phyloP scores from a whole-genome alignment of 2,113 vertebrate genomes.

The Corvus hawaiiensis region DNA sequence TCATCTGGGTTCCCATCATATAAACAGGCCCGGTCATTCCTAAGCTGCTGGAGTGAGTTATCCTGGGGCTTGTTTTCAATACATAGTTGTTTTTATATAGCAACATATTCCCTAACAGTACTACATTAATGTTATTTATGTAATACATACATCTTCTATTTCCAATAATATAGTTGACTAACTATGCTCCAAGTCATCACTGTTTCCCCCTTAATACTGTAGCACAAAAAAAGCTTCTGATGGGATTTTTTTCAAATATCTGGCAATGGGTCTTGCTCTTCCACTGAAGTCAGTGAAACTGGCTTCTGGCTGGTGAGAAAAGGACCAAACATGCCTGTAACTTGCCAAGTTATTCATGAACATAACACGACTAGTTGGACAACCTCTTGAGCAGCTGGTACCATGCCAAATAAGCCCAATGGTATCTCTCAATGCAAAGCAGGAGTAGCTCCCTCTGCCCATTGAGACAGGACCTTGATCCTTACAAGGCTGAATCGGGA shows the following conservation, averaged over 20 bases:
- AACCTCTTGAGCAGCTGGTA: background rate
- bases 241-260: background rate
- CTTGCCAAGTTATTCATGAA: background rate
- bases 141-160: background rate
- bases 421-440: background rate
- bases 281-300: background rate
- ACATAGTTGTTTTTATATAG: background rate
- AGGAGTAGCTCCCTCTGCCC: background rate
- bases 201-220: background rate
- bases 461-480: background rate
- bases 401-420: background rate
- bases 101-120: background rate
- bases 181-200: background rate
- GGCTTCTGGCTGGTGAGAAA: background rate
- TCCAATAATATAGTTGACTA: background rate
- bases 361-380: background rate
- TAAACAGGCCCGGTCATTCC: background rate
- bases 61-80: background rate
- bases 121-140: background rate
- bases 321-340: background rate
- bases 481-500: accelerated
- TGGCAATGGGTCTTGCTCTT: background rate
- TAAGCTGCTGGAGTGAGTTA: background rate
- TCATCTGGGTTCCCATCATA: background rate
- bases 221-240: background rate